phyloP scores from a whole-genome alignment of 2,888 invertebrate species.

The Frankliniella fusca region DNA sequence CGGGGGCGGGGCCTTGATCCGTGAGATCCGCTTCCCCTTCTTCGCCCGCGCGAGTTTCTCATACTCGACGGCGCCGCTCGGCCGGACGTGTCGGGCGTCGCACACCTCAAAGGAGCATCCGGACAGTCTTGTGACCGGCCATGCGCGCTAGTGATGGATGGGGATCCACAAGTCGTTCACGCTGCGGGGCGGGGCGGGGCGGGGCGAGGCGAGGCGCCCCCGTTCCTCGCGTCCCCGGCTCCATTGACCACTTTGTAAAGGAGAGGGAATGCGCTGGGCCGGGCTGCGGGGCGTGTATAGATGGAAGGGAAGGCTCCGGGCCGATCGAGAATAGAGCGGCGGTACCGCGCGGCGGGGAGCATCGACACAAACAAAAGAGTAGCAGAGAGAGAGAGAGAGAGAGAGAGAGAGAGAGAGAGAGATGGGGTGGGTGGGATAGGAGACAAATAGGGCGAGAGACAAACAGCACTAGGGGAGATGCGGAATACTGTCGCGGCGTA shows the following conservation, averaged over 20 bases:
- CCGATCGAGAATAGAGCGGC: neutral
- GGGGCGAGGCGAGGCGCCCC: too few relatives aligned
- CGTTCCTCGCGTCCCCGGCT: neutral
- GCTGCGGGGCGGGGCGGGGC: neutral
- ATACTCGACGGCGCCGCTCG: neutral
- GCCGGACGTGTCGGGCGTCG: neutral
- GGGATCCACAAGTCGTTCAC: neutral
- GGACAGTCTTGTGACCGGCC: slow-evolving; percentile 7
- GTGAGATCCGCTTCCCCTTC: neutral
- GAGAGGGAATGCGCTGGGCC: neutral
- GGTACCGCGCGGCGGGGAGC: neutral
- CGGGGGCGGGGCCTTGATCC: neutral
- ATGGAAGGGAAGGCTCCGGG: neutral
- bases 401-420: slow-evolving; percentile 18
- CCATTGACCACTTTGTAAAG: slow-evolving; percentile 9
- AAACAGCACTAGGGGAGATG: too few relatives aligned
- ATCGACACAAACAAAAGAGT: slow-evolving; percentile 22
- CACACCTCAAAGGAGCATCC: neutral
- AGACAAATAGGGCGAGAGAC: neutral
- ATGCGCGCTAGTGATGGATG: neutral
- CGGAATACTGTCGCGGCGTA: too few relatives aligned
- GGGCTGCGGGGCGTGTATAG: neutral
- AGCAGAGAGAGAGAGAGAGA: neutral
- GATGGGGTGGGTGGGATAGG: neutral
- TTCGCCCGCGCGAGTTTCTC: neutral